A percentile compares a stretch with the other conserved stretches of the same genome.
phyloP scores from a whole-genome alignment of 2,888 invertebrate genomes.

The Tyria jacobaeae region DNA sequence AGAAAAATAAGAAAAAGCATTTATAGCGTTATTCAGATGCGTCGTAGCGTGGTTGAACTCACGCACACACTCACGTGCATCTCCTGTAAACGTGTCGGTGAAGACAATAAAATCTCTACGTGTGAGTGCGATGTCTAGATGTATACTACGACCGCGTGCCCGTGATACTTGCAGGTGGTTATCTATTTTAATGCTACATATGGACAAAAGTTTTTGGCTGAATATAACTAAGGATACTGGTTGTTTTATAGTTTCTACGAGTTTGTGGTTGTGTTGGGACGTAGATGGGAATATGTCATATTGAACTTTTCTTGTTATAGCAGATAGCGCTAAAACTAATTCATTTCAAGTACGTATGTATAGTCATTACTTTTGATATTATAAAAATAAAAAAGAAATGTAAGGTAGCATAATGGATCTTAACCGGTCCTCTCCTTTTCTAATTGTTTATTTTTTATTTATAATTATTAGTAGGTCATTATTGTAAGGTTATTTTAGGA shows the following conservation, averaged over 20 bases:
- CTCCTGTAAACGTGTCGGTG: constrained; percentile 49
- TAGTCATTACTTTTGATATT: no score
- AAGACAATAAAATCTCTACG: constrained; percentile 65
- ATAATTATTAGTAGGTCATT: neutral
- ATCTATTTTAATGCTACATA: constrained; percentile 22
- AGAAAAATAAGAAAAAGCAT: constrained; percentile 56
- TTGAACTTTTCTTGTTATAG: neutral
- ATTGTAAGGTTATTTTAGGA: neutral
- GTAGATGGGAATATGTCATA: neutral
- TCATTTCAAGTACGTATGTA: no score
- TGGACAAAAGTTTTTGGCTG: constrained; percentile 9
- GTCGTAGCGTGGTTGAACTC: constrained; percentile 67
- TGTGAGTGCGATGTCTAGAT: constrained; percentile 61
- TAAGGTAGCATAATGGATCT: no score
- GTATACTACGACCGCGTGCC: constrained; percentile 51
- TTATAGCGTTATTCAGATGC: constrained; percentile 56
- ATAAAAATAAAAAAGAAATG: no score
- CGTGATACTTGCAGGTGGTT: constrained; percentile 55
- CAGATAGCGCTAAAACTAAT: neutral
- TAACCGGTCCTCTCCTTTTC: no score
- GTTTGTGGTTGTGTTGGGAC: neutral
- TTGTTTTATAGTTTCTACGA: constrained; percentile 7
- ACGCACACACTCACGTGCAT: constrained; percentile 57
- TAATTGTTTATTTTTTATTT: no score
- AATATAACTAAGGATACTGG: neutral